Conservation (phyloP, 2,888 invertebrate species). For the Xylota sylvarum region DNA sequence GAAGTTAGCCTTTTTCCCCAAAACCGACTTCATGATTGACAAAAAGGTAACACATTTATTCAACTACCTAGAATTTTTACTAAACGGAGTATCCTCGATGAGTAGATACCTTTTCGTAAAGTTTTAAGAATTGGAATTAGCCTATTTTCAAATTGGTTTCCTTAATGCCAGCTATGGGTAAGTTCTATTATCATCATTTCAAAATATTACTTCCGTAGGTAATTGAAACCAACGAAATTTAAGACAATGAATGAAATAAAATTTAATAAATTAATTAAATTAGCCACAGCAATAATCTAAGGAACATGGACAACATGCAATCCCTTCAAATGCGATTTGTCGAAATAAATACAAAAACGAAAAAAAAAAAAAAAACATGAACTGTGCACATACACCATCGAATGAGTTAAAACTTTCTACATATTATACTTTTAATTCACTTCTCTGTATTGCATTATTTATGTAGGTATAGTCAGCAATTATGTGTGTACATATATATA, state of each 20-base stretch:
- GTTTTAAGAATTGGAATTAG: too few relatives aligned
- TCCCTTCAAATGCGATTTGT: constrained; percentile 73
- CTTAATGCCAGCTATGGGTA: too few relatives aligned
- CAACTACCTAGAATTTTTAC: too few relatives aligned
- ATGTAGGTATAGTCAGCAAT: constrained; percentile 21
- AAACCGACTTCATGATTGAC: too few relatives aligned
- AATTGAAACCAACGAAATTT: constrained; percentile 36
- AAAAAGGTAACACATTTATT: too few relatives aligned
- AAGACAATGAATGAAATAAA: constrained; percentile 58
- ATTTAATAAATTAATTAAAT: constrained; percentile 69
- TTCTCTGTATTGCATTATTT: constrained; percentile 36
- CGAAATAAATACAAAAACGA: constrained; percentile 25
- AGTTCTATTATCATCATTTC: background rate
- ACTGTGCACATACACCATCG: constrained; percentile 13
- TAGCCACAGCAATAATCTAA: constrained; percentile 33
- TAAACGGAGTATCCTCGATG: too few relatives aligned
- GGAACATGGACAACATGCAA: constrained; percentile 51
- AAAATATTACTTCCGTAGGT: constrained; percentile 45
- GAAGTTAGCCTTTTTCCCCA: too few relatives aligned
- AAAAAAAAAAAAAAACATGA: constrained; percentile 14
- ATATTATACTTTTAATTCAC: constrained; percentile 61
- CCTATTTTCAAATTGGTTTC: too few relatives aligned
- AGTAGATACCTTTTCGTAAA: too few relatives aligned
- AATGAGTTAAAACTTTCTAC: constrained; percentile 43
- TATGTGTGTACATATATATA: constrained; percentile 28